Conservation (phyloP, 2,797 vertebrate genomes). For the Lithobates sylvaticus region DNA sequence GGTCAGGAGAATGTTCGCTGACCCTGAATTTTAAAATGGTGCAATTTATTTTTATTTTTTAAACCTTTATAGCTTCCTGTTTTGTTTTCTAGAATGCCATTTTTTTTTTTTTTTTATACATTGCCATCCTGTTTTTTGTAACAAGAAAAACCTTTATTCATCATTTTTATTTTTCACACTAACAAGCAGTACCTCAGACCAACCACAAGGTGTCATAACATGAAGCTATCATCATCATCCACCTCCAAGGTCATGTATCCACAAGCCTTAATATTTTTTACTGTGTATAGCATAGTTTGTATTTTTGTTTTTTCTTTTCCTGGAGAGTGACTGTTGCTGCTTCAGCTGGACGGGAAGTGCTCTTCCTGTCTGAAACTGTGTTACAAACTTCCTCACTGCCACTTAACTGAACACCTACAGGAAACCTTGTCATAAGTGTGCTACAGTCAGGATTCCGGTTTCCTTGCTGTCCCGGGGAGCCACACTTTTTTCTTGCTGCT, state of each 20-base stretch:
- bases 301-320: conserved; percentile 33
- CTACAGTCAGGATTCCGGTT: conserved; percentile 39
- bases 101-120: neutral
- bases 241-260: conserved; percentile 36
- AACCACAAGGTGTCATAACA: conserved; percentile 39
- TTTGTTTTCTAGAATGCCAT: neutral
- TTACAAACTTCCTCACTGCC: conserved; percentile 58
- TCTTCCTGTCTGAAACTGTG: conserved; percentile 45
- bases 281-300: conserved; percentile 21
- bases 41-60: too few relatives aligned
- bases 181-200: conserved; percentile 37
- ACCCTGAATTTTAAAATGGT: neutral
- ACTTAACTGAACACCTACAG: conserved; percentile 54
- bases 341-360: conserved; percentile 31
- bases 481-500: conserved; percentile 34
- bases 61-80: too few relatives aligned
- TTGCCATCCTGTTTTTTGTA: neutral
- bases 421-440: conserved; percentile 21
- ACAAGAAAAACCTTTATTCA: too few relatives aligned
- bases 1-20: neutral
- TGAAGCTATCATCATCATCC: neutral
- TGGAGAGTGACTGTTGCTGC: conserved; percentile 53
- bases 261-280: conserved; percentile 56
- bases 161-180: neutral
- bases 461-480: conserved; percentile 10